phyloP scores from a whole-genome alignment of 2,113 vertebrate species.

The Alexandromys fortis region DNA sequence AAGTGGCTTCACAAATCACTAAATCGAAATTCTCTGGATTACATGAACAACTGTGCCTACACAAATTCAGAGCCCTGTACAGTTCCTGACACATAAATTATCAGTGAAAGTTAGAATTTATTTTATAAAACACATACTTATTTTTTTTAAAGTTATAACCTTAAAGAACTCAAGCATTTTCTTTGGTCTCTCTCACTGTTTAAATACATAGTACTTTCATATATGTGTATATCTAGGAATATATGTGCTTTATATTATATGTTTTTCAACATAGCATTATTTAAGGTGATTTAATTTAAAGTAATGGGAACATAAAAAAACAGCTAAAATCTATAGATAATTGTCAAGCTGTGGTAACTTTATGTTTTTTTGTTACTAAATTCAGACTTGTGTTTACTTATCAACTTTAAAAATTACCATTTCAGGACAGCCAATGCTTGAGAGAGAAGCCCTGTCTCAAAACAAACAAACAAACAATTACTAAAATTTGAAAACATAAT shows the following conservation, averaged over 20 bases:
- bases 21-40: background rate
- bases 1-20: background rate
- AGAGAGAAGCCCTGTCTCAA: background rate
- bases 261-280: background rate
- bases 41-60: background rate
- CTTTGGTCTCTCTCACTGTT: background rate
- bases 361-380: background rate
- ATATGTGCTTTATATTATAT: background rate
- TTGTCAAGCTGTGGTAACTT: background rate
- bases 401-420: background rate
- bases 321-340: constrained; percentile 15
- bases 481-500: background rate
- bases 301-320: background rate
- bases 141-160: background rate
- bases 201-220: background rate
- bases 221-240: background rate
- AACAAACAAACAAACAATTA: background rate
- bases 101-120: background rate
- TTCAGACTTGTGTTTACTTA: background rate
- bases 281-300: background rate
- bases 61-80: background rate
- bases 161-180: background rate
- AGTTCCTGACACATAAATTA: background rate
- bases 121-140: background rate
- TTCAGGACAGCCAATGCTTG: background rate